These are phyloP conservation scores for Hippocampus mohnikei DNA, from an alignment of 2,113 vertebrate species.

Conservation along the genomic window DNA sequence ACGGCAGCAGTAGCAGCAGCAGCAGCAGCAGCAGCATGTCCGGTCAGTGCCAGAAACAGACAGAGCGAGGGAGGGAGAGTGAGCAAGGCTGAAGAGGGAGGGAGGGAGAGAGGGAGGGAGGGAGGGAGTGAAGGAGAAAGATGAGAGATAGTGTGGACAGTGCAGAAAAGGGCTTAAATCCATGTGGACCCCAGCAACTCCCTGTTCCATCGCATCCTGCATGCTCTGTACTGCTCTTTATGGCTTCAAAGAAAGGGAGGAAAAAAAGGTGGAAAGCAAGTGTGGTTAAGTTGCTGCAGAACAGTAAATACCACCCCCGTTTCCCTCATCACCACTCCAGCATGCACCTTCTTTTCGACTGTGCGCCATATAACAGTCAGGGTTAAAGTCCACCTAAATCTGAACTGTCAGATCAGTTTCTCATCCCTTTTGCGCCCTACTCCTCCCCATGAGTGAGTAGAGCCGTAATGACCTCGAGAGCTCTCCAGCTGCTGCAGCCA, in stretches of 20 bases:
- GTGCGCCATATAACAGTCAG: slow-evolving; percentile 62
- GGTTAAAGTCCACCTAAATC: slow-evolving; percentile 69
- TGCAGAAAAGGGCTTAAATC: slow-evolving; percentile 63
- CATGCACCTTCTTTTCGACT: slow-evolving; percentile 55
- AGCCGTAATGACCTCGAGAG: slow-evolving; percentile 86
- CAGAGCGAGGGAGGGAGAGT: slow-evolving; percentile 9
- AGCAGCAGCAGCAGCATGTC: slow-evolving; percentile 67
- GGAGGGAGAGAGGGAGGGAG: slow-evolving; percentile 20
- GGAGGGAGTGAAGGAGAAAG: slow-evolving; percentile 41
- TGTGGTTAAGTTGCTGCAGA: slow-evolving; percentile 70
- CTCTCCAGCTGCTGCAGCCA: slow-evolving; percentile 89
- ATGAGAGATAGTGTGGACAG: slow-evolving; percentile 56
- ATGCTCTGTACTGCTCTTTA: slow-evolving; percentile 38
- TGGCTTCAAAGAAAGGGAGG: slow-evolving; percentile 37
- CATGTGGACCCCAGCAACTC: slow-evolving; percentile 70
- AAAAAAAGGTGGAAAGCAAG: slow-evolving; percentile 40
- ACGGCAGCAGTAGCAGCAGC: slow-evolving; percentile 65
- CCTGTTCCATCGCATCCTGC: slow-evolving; percentile 48
- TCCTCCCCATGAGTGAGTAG: slow-evolving; percentile 74
- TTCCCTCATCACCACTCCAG: slow-evolving; percentile 34
- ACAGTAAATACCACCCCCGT: slow-evolving; percentile 64
- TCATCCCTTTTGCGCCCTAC: slow-evolving; percentile 71
- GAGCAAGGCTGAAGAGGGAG: slow-evolving; percentile 33
- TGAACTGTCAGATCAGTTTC: slow-evolving; percentile 86
- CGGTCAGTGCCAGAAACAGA: slow-evolving; percentile 69